phyloP scores from a whole-genome alignment of 1,140 invertebrate species.

The Neuroterus valhalla region DNA sequence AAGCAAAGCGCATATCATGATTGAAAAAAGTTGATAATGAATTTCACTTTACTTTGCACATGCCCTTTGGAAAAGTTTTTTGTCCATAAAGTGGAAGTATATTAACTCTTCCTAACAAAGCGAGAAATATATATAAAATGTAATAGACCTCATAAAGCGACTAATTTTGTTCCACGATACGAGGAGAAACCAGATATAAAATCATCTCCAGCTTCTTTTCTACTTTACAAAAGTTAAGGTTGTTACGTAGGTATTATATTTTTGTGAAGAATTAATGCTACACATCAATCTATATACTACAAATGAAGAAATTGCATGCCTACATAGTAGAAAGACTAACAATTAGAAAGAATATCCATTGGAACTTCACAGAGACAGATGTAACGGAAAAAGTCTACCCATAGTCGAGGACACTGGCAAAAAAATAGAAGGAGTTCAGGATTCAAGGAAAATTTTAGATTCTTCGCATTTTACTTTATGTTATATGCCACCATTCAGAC shows the following conservation, averaged over 20 bases:
- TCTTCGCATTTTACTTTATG: conserved; percentile 15
- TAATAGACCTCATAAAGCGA: too few species aligned
- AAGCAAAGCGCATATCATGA: not conserved
- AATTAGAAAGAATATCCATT: conserved; percentile 56
- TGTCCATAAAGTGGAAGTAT: too few species aligned
- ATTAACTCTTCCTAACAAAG: too few species aligned
- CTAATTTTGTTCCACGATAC: too few species aligned
- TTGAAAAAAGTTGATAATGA: not conserved
- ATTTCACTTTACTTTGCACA: conserved; percentile 22
- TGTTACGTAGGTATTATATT: not conserved
- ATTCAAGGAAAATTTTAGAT: conserved; percentile 9
- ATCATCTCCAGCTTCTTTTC: too few species aligned
- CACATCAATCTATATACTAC: conserved; percentile 12
- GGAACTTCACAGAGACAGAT: conserved; percentile 73
- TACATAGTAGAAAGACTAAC: conserved; percentile 2
- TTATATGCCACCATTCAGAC: conserved; percentile 41
- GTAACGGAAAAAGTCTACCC: conserved; percentile 63
- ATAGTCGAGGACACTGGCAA: conserved; percentile 47
- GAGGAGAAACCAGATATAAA: too few species aligned
- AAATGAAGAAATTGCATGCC: conserved; percentile 33
- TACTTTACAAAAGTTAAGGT: too few species aligned
- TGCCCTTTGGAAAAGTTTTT: not conserved
- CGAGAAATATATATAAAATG: too few species aligned
- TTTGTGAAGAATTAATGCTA: not conserved
- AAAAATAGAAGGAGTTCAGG: conserved; percentile 14